A percentile compares a stretch with the other conserved stretches of the same genome.
These are phyloP conservation scores for Botia almorhae DNA, from an alignment of 2,797 vertebrate species.

Conservation along the genomic window DNA sequence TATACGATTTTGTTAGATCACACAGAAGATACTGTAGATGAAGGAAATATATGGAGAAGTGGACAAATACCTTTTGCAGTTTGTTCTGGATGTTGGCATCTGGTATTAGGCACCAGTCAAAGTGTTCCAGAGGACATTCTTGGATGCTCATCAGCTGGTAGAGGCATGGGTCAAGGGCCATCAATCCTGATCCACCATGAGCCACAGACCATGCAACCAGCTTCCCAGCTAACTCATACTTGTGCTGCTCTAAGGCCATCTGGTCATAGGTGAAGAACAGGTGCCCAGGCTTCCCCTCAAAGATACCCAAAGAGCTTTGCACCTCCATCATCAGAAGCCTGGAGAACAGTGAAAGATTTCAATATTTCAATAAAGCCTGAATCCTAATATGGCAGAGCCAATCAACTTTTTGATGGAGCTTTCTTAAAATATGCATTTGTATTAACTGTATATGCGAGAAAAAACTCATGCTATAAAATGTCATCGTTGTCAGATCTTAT, in stretches of 20 bases:
- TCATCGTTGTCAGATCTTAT: too few relatives aligned
- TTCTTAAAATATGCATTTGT: too few relatives aligned
- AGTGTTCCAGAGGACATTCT: slow-evolving; percentile 62
- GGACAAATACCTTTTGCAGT: slow-evolving; percentile 66
- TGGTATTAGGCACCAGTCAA: slow-evolving; percentile 68
- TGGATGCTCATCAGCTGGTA: slow-evolving; percentile 75
- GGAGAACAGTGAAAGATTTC: not conserved
- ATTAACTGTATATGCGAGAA: too few relatives aligned
- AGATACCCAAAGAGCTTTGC: slow-evolving; percentile 64
- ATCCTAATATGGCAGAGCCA: too few relatives aligned
- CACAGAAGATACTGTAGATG: not conserved
- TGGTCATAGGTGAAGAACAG: slow-evolving; percentile 71
- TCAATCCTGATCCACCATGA: slow-evolving; percentile 72
- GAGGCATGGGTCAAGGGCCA: slow-evolving; percentile 68
- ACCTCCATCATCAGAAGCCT: slow-evolving; percentile 71
- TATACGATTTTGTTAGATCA: not conserved
- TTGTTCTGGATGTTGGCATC: slow-evolving; percentile 63
- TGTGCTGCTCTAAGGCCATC: slow-evolving; percentile 66
- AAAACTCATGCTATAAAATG: too few relatives aligned
- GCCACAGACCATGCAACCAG: slow-evolving; percentile 74
- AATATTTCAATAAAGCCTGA: too few relatives aligned
- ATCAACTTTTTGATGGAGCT: too few relatives aligned
- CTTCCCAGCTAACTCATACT: slow-evolving; percentile 72
- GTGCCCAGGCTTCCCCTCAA: slow-evolving; percentile 70
- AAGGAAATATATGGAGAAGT: not conserved